phyloP scores from a whole-genome alignment of 2,888 invertebrate genomes.

The Pediacus dermestoides region DNA sequence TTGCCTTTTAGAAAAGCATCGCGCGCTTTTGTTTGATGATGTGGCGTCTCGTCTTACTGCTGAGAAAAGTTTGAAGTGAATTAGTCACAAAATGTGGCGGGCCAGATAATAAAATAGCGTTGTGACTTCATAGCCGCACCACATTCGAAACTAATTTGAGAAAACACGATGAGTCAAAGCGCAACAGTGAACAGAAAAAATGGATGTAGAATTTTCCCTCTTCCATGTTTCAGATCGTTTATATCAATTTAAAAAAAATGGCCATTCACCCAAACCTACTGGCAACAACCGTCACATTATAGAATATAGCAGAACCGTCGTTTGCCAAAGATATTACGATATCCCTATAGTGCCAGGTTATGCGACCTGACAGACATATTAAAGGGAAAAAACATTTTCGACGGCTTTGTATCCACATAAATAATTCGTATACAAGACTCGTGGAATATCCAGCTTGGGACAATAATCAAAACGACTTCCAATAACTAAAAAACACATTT shows the following conservation, averaged over 20 bases:
- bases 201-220: conserved; percentile 3
- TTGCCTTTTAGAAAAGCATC: too few species aligned
- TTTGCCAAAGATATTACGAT: conserved; percentile 5
- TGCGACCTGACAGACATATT: conserved; percentile 5
- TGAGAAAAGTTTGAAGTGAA: too few species aligned
- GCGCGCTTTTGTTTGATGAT: too few species aligned
- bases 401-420: conserved; percentile 1
- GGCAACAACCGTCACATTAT: conserved; percentile 2
- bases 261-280: conserved; percentile 5
- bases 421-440: conserved; percentile 1
- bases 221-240: conserved; percentile 3
- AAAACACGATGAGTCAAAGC: background rate
- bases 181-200: conserved; percentile 2
- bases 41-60: too few species aligned
- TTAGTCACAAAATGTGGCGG: too few species aligned
- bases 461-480: conserved; percentile 5
- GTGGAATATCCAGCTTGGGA: background rate
- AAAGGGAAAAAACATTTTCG: conserved; percentile 4
- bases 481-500: conserved; percentile 2
- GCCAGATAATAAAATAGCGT: too few species aligned
- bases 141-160: too few species aligned
- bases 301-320: conserved; percentile 5
- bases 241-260: conserved; percentile 6
- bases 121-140: too few species aligned
- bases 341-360: conserved; percentile 3